Conservation (phyloP, 1,140 invertebrate genomes). For the Leptinotarsa texana region DNA sequence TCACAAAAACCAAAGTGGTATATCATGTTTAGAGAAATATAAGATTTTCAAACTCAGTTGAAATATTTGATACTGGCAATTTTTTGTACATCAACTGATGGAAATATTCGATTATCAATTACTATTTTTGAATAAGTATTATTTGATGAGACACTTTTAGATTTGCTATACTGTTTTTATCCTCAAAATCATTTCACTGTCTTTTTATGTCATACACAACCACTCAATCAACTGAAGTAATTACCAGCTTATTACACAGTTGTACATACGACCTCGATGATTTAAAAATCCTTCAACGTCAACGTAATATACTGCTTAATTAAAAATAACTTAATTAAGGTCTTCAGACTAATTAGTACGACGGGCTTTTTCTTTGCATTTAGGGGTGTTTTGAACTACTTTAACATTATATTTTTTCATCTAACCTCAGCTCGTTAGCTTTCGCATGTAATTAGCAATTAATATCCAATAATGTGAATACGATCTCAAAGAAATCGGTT, state of each 20-base stretch:
- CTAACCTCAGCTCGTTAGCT: slow-evolving; percentile 29
- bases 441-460: slow-evolving; percentile 50
- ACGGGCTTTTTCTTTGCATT: slow-evolving; percentile 49
- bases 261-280: slow-evolving; percentile 10
- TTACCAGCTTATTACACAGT: slow-evolving; percentile 11
- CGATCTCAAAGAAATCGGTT: background rate
- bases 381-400: slow-evolving; percentile 21
- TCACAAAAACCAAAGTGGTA: too few species aligned
- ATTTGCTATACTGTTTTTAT: too few species aligned
- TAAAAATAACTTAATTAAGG: slow-evolving; percentile 70
- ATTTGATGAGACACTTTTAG: too few species aligned
- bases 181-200: too few species aligned
- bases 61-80: too few species aligned
- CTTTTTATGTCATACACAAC: background rate
- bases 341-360: slow-evolving; percentile 66
- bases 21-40: too few species aligned
- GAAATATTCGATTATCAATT: too few species aligned
- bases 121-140: too few species aligned
- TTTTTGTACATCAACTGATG: too few species aligned
- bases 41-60: too few species aligned
- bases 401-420: slow-evolving; percentile 35
- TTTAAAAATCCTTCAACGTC: slow-evolving; percentile 21
- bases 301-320: slow-evolving; percentile 55
- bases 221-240: slow-evolving; percentile 1
- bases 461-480: slow-evolving; percentile 11